These are phyloP conservation scores for Dryomyza anilis DNA, from an alignment of 2,888 invertebrate species.

Conservation along the genomic window DNA sequence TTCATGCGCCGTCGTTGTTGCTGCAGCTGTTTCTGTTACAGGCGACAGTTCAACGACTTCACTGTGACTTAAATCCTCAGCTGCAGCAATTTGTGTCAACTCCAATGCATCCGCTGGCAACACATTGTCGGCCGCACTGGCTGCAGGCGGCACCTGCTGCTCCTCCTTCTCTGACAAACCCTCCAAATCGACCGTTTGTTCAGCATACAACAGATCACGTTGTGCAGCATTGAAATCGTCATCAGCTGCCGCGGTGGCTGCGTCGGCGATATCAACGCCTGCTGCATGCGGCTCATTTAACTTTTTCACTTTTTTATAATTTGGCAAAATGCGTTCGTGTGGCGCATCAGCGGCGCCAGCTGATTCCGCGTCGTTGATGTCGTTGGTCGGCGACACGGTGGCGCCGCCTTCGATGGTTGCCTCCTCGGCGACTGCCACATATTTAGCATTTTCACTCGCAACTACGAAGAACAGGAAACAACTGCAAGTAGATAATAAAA, in stretches of 20 bases:
- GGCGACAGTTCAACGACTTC: neutral
- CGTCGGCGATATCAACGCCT: neutral
- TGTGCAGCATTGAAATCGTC: neutral
- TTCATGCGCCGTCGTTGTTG: too few species aligned
- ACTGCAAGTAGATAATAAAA: slow-evolving; percentile 32
- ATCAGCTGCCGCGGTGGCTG: neutral
- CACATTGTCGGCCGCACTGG: neutral
- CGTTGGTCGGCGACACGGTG: slow-evolving; percentile 1
- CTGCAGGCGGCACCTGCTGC: neutral
- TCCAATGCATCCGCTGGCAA: too few species aligned
- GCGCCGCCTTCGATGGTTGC: slow-evolving; percentile 10
- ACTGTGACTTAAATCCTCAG: too few species aligned
- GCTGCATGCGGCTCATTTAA: slow-evolving; percentile 7
- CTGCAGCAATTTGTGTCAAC: too few species aligned
- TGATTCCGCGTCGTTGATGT: slow-evolving; percentile 5
- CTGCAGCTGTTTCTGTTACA: neutral
- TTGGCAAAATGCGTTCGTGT: slow-evolving; percentile 34
- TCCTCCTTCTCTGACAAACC: neutral
- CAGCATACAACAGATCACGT: neutral
- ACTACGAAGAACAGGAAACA: slow-evolving; percentile 38
- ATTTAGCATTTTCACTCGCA: slow-evolving; percentile 38
- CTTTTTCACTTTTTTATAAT: slow-evolving; percentile 39
- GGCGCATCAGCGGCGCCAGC: slow-evolving; percentile 9
- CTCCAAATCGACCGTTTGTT: neutral
- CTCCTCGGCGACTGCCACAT: slow-evolving; percentile 28